Base-by-base conservation (phyloP, 2,888 invertebrate species). In the Tolmerus cingulatus region DNA sequence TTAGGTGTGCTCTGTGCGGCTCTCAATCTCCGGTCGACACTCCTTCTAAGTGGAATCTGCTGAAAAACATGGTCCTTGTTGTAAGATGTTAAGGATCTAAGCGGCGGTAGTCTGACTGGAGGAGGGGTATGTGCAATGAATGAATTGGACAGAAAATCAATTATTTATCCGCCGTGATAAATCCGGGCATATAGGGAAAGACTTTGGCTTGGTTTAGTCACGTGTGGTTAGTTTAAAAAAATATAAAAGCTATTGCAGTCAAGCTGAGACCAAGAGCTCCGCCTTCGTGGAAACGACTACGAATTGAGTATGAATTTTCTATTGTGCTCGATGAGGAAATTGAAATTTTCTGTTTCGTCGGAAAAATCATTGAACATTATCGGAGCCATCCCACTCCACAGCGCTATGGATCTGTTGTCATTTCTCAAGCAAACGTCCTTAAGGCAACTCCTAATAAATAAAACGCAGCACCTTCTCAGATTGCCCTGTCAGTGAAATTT, bases 141-240 rank as follows among this genome's bases (percentile, higher is more conserved):
- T 84, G 66, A 84, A 84, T 66, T 34, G 66, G 81, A 81, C 81
- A 81, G 81, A 81, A 81, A 81, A 81, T 81, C 81, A 81, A 81
- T 81, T 55, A 66, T 27, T 55, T 55, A 81, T 51, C 51, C 30
- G 34, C 30, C 3, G 8, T 51, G 30, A 16, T 55, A 81, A 30
- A 81, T 16, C 51, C 30, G 27, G 30, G 23, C 27, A 51, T 81
- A 57, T 19, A 23, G 9, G 8, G 23, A 66, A 27, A 66, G 12
- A 12, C 37, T 40, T n/a, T n/a, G 16, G 16, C 34, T 37, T 37
- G 77, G 40, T 2, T 77, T 77, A 77, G 77, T 77, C 77, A 77
- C 77, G 77, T 77, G 77, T 77, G 66, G 12, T 66, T 23, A 27
- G 66, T 27, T 66, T 66, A 12, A 66, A 66, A 57, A 57, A 57